Conservation (phyloP, 2,113 vertebrate genomes). For the Cebidichthys violaceus region DNA sequence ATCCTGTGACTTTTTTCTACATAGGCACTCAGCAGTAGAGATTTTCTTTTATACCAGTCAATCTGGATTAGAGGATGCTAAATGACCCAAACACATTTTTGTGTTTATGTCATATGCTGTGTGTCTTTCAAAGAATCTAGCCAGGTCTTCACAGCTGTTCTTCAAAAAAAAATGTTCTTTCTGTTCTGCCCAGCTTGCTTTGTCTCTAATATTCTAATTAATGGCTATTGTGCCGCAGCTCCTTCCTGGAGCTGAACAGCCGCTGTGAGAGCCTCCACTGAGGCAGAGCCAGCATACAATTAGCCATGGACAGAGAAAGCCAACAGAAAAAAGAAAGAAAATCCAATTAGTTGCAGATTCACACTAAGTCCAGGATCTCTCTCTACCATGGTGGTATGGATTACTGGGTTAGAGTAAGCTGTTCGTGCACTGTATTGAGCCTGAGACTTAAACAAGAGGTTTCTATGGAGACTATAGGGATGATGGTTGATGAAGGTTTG, state of each 20-base stretch:
- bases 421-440: constrained; percentile 39
- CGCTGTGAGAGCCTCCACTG: constrained; percentile 40
- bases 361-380: constrained; percentile 59
- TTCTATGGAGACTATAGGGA: constrained; percentile 59
- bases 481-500: constrained; percentile 49
- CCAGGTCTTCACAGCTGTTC: constrained; percentile 24
- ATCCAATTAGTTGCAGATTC: constrained; percentile 71
- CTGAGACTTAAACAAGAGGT: constrained; percentile 38
- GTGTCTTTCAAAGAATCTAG: constrained; percentile 39
- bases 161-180: constrained; percentile 35
- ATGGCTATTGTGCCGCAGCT: constrained; percentile 51
- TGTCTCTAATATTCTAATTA: constrained; percentile 70
- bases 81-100: constrained; percentile 37
- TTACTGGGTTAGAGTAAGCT: constrained; percentile 60
- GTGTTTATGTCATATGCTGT: constrained; percentile 25
- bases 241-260: constrained; percentile 60
- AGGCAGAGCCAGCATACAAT: constrained; percentile 55
- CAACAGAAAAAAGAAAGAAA: constrained; percentile 58
- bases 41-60: not conserved
- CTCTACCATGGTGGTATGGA: constrained; percentile 57
- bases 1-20: not conserved
- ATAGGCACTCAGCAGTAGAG: not conserved
- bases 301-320: constrained; percentile 49
- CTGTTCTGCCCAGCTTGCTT: constrained; percentile 48
- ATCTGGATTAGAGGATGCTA: constrained; percentile 23